Evolutionary conservation across 2,797 vertebrate species (phyloP).

Genomic region (Crocodylus rhombifer): DNA sequence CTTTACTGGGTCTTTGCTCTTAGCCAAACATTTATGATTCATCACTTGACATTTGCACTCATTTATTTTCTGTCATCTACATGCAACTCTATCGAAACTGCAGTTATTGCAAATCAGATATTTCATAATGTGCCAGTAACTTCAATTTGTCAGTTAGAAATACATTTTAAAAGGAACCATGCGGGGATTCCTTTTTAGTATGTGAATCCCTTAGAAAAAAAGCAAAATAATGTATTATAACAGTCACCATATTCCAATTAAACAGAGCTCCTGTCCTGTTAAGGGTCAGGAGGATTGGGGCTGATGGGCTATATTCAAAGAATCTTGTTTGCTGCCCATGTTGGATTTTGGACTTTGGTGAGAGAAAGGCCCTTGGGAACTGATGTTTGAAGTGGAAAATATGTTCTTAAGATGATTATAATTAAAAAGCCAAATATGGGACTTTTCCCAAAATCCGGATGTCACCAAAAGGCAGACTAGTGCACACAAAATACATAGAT

Average conservation of each 20-base stretch:
- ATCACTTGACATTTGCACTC: background rate
- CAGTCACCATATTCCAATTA: background rate
- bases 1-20: background rate
- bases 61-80: background rate
- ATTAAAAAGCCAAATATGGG: background rate
- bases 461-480: conserved; percentile 17
- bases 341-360: no score
- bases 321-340: no score
- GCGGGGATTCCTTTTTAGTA: background rate
- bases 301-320: no score
- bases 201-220: background rate
- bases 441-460: background rate
- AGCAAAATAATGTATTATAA: background rate
- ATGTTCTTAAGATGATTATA: background rate
- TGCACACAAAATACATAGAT: conserved; percentile 5
- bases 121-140: conserved; percentile 5
- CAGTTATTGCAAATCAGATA: background rate
- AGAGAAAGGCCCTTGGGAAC: no score
- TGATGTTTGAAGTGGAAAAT: background rate
- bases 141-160: background rate
- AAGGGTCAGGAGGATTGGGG: no score
- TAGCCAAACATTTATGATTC: background rate
- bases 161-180: background rate
- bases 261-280: no score
- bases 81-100: fast-evolving